A percentile compares a stretch with the other conserved stretches of the same genome.
Evolutionary conservation across 2,797 vertebrate genomes (phyloP).

Genomic region (Sebastes oblongus): DNA sequence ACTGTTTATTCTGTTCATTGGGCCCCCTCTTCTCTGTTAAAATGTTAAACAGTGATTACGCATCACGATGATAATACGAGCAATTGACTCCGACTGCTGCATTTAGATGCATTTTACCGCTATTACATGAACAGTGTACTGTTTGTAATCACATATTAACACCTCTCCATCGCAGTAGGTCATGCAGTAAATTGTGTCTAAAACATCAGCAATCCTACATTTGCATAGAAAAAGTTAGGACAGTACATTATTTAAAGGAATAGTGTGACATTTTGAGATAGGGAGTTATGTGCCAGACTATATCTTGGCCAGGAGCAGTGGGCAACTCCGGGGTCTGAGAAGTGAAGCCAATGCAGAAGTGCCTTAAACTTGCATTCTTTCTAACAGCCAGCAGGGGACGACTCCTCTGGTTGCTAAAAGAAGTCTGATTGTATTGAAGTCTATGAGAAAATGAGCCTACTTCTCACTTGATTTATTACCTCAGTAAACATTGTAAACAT

Average conservation of each 20-base stretch:
- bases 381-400: no score
- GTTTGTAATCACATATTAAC: constrained; percentile 3
- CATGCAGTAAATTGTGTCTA: background rate
- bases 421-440: no score
- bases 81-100: constrained; percentile 28
- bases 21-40: constrained; percentile 45
- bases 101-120: constrained; percentile 20
- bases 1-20: constrained; percentile 69
- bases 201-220: background rate
- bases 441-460: no score
- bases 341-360: no score
- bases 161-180: background rate
- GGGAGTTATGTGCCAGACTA: background rate
- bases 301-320: background rate
- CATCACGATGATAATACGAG: constrained; percentile 16
- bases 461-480: no score
- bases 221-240: background rate
- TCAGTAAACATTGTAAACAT: no score
- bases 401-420: no score
- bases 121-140: background rate
- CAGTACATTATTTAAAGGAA: background rate
- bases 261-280: background rate
- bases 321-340: no score
- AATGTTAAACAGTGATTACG: constrained; percentile 62
- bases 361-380: no score